Percentiles rank a stretch among this genome's conserved stretches.
These are phyloP conservation scores for Hemibagrus wyckioides DNA, from an alignment of 2,113 vertebrate genomes.

Conservation along the genomic window DNA sequence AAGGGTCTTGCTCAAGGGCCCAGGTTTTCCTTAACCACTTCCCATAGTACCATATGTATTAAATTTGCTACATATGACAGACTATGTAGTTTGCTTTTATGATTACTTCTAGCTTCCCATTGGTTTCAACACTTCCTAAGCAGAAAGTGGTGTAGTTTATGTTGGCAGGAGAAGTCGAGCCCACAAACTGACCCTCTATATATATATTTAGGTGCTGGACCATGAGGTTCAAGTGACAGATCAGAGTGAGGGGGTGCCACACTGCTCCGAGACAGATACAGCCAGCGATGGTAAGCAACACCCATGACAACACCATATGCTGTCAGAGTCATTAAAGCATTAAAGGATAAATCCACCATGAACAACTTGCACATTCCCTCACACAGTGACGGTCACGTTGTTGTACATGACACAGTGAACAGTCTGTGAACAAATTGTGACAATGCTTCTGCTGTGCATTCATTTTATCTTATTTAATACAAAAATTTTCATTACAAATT, in stretches of 20 bases:
- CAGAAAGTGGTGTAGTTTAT: constrained; percentile 21
- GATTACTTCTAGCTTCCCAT: background rate
- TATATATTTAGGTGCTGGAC: constrained; percentile 51
- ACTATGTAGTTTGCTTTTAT: background rate
- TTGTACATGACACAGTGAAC: background rate
- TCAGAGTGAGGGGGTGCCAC: constrained; percentile 44
- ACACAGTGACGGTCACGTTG: background rate
- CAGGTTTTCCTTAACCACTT: too few relatives aligned
- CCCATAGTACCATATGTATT: background rate
- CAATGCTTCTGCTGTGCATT: too few relatives aligned
- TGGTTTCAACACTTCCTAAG: background rate
- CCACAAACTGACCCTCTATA: constrained; percentile 10
- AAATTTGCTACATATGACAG: background rate
- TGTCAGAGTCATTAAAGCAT: background rate
- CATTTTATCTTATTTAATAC: background rate
- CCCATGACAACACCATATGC: background rate
- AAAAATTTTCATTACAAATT: background rate
- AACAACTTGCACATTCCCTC: background rate
- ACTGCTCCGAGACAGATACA: constrained; percentile 34
- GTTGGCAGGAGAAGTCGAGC: constrained; percentile 24
- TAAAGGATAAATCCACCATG: background rate
- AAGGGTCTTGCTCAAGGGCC: too few relatives aligned
- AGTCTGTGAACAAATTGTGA: background rate
- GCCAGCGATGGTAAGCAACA: constrained; percentile 38
- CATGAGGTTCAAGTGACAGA: constrained; percentile 55